Base-by-base conservation (phyloP, 2,888 invertebrate genomes). In the Luffia ferchaultella region DNA sequence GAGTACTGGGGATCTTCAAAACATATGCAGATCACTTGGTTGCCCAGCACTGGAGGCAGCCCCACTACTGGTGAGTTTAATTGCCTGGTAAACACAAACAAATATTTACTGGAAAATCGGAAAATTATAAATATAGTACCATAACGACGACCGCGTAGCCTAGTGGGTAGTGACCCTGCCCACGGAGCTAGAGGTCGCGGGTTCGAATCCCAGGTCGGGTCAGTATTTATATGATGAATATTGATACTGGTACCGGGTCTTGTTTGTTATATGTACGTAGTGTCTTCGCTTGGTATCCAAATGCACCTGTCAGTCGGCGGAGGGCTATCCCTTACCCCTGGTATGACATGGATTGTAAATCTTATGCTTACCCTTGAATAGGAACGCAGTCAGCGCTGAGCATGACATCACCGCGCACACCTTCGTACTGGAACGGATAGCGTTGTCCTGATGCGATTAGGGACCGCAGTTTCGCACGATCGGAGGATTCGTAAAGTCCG, bases 371-470 rank as follows among this genome's bases (percentile, higher is more conserved):
- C 90, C 90, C 93, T 46, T 89, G 89, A 44, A 87, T 74, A 7
- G 73, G 66, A 42, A 94, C 88, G 63, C 88, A 89, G 61, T 92
- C 90, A 0, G 88, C 87, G 18, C 96, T 89, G 18, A 90, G 71
- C 66, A 93, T 82, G 50, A 96, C 88, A 2, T 87, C 88, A 0
- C 97, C 98, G 48, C 90, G 86, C 87, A 97, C 92, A 1, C 97
- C 97, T 51, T 95, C 89, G 57, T 92, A 87, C 20, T 88, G 76
- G 59, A 87, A 85, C 0, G 85, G 73, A 55, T 92, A 79, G 56
- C 89, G 87, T 53, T 90, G 76, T 56, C 88, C 88, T 3, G 73
- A 62, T 15, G 86, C 79, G 20, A 76, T 58, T 50, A 89, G 87
- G 44, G 79, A 75, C 18, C 65, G 53, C 42, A 67, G 58, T 20